Percentiles rank a stretch among this genome's conserved stretches.
phyloP scores from a whole-genome alignment of 2,113 vertebrate genomes.

The Rattus rattus region DNA sequence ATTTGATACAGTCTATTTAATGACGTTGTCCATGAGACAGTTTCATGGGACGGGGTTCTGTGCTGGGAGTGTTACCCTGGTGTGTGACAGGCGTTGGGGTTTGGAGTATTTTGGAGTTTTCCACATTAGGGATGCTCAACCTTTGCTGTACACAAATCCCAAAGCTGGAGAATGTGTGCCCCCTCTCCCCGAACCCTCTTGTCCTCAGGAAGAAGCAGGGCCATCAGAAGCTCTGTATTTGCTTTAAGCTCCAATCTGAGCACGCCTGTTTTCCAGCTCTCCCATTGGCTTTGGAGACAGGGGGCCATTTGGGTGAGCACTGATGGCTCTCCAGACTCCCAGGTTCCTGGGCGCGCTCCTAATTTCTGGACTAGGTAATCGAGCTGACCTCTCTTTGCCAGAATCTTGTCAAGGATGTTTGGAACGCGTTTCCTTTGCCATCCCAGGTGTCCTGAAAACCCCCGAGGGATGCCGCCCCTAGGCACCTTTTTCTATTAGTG shows the following conservation, averaged over 20 bases:
- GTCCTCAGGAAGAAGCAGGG: background rate
- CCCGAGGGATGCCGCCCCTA: slow-evolving; percentile 29
- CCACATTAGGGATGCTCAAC: background rate
- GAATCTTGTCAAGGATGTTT: slow-evolving; percentile 65
- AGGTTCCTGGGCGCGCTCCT: background rate
- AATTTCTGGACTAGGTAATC: slow-evolving; percentile 52
- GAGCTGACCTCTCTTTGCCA: slow-evolving; percentile 60
- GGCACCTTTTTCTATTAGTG: slow-evolving; percentile 55
- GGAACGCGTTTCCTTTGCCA: slow-evolving; percentile 13
- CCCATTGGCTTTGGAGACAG: background rate
- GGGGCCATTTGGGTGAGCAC: slow-evolving; percentile 4
- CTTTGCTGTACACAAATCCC: background rate
- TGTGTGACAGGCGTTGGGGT: background rate
- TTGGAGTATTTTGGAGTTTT: background rate
- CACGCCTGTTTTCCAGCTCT: slow-evolving; percentile 33
- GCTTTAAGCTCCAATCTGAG: background rate
- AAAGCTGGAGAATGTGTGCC: background rate
- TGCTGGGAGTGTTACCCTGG: background rate
- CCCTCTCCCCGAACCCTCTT: background rate
- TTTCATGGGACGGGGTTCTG: background rate
- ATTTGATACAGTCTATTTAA: slow-evolving; percentile 4
- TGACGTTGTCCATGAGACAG: background rate
- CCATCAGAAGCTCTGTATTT: background rate
- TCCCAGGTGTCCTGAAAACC: background rate
- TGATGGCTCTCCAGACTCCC: background rate